phyloP scores from a whole-genome alignment of 2,888 invertebrate genomes.

The Microplitis manilae region DNA sequence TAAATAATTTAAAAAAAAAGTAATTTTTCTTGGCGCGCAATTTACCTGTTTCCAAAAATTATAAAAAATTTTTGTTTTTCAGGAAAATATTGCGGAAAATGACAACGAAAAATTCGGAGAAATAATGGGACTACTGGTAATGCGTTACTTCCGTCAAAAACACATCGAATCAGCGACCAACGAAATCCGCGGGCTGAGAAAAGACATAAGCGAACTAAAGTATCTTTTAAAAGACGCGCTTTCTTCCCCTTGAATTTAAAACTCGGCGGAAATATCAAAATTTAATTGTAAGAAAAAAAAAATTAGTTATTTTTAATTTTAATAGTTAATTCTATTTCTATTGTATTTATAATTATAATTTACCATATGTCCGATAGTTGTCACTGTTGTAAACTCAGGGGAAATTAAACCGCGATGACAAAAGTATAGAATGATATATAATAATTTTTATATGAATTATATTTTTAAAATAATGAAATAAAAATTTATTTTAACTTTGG shows the following conservation, averaged over 20 bases:
- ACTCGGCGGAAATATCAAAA: not conserved
- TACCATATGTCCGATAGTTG: not conserved
- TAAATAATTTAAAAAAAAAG: no score
- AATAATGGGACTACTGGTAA: slow-evolving; percentile 76
- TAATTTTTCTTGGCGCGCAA: no score
- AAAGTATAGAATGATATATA: not conserved
- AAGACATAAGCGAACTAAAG: slow-evolving; percentile 70
- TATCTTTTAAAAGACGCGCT: slow-evolving; percentile 59
- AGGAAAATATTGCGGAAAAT: slow-evolving; percentile 70
- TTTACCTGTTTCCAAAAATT: no score
- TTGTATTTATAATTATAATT: not conserved
- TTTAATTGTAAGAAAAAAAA: not conserved
- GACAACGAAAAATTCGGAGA: slow-evolving; percentile 73
- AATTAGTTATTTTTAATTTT: not conserved
- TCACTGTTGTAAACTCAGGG: not conserved
- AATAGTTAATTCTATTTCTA: not conserved
- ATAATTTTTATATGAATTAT: not conserved
- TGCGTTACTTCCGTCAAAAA: slow-evolving; percentile 76
- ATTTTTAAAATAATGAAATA: not conserved
- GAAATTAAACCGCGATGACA: not conserved
- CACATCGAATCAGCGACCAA: slow-evolving; percentile 64
- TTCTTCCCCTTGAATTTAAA: slow-evolving; percentile 43
- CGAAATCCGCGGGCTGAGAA: slow-evolving; percentile 72
- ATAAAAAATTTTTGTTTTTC: slow-evolving; percentile 17
- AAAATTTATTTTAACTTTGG: not conserved